Base-by-base conservation (phyloP, 2,888 invertebrate species). In the Therioaphis trifolii region DNA sequence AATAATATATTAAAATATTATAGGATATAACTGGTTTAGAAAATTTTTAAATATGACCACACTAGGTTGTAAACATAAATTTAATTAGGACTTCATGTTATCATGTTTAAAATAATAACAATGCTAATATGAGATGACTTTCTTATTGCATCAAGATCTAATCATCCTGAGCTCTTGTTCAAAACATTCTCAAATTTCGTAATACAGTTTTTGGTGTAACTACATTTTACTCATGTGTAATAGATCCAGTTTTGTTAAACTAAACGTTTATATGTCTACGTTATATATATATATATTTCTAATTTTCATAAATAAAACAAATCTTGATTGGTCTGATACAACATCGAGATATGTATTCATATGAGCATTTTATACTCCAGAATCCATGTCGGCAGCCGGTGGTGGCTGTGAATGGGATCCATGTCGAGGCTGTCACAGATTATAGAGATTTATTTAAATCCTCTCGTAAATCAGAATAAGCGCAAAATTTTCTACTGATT, bases 381-480 rank as follows among this genome's bases (percentile, higher is more conserved):
- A 35, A 35, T 35, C 7, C 35, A 35, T 7, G 35, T 35, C 35
- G 24, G 29, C 71, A 21, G 49, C 21, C 21, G n/a, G 27, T 35
- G 29, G 29, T 49, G n/a, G 9, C 21, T 9, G 15, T 35, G 29
- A 58, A 58, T 21, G 21, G 58, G 24, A 58, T 58, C 58, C 15
- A 49, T 2, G 27, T 27, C 27, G 61, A 46, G 68, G 35, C 35
- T 35, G 35, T 35, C 7, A 35, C 4, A 68, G 78, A 78, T 68
- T 68, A 68, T 43, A 29, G 68, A 69, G 68, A 35, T 55, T 74
- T 69, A 69, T 63, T 40, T 49, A 46, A 80, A 80, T 80, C 72
- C 80, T 21, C 58, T 46, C 80, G 71, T 80, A 80, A 80, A 71
- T 72, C 58, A 72, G 80, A 80, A 80, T 80, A 61, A 80, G 29